Evolutionary conservation across 2,888 invertebrate species (phyloP).

Genomic region (Bellardia pandia): DNA sequence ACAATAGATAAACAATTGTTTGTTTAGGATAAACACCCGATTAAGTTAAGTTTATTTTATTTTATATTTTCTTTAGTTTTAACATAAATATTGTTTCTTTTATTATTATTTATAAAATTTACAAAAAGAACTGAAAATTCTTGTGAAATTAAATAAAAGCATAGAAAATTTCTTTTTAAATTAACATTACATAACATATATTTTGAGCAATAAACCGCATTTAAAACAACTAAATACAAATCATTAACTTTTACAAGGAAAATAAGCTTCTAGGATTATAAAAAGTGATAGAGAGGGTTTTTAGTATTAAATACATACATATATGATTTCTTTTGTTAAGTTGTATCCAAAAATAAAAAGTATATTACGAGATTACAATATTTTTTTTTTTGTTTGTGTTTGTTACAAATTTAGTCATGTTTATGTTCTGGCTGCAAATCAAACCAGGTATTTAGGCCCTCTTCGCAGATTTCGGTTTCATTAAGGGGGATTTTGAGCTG

Average conservation of each 20-base stretch:
- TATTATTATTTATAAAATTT: not conserved
- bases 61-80: not conserved
- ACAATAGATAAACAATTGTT: not conserved
- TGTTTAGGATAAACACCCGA: not conserved
- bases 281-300: conserved; percentile 76
- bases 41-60: not conserved
- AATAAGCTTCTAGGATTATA: conserved; percentile 29
- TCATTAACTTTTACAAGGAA: not conserved
- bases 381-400: not conserved
- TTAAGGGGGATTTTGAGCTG: conserved; percentile 81
- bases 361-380: conserved; percentile 32
- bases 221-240: not conserved
- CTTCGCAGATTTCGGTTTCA: conserved; percentile 81
- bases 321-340: conserved; percentile 9
- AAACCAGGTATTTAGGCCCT: conserved; percentile 82
- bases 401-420: conserved; percentile 90
- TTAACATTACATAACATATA: not conserved
- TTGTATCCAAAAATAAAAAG: conserved; percentile 24
- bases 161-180: not conserved
- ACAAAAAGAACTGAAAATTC: not conserved
- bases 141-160: not conserved
- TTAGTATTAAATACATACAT: not conserved
- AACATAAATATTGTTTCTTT: not conserved
- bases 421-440: conserved; percentile 82
- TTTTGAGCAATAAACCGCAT: not conserved